phyloP scores from a whole-genome alignment of 1,140 invertebrate genomes.

The Bombyx mandarina region DNA sequence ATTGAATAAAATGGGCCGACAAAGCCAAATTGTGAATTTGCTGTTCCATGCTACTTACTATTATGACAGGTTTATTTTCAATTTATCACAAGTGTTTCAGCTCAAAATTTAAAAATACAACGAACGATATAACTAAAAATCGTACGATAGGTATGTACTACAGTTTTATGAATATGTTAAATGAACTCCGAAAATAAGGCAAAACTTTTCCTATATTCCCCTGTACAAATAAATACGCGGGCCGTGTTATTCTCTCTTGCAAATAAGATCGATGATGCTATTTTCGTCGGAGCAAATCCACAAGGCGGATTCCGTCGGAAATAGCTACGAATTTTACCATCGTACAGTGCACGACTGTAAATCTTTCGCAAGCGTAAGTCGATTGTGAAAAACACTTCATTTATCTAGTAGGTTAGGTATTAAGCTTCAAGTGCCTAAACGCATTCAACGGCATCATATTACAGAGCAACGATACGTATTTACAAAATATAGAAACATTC shows the following conservation, averaged over 20 bases:
- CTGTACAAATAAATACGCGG: slow-evolving; percentile 43
- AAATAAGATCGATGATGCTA: slow-evolving; percentile 62
- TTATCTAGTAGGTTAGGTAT: slow-evolving; percentile 19
- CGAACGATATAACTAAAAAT: too few relatives aligned
- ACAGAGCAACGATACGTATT: too few relatives aligned
- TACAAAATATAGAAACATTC: too few relatives aligned
- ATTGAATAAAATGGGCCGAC: slow-evolving; percentile 60
- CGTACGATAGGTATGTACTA: too few relatives aligned
- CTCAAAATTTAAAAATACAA: too few relatives aligned
- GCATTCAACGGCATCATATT: too few relatives aligned
- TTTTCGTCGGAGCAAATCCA: slow-evolving; percentile 55
- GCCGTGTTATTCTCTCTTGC: slow-evolving; percentile 38
- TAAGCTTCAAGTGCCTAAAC: not conserved
- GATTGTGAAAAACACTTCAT: slow-evolving; percentile 51
- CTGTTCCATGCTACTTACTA: slow-evolving; percentile 20
- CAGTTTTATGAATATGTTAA: slow-evolving; percentile 18
- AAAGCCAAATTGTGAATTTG: slow-evolving; percentile 41
- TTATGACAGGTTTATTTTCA: not conserved
- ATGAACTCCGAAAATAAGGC: slow-evolving; percentile 26
- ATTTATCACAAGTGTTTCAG: not conserved
- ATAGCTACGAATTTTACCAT: slow-evolving; percentile 54
- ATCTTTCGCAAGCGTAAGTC: slow-evolving; percentile 47
- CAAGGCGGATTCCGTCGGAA: slow-evolving; percentile 60
- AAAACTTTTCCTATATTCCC: slow-evolving; percentile 34
- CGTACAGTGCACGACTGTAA: slow-evolving; percentile 32